Evolutionary conservation across 2,797 vertebrate species (phyloP).

Genomic region (Labroides dimidiatus): DNA sequence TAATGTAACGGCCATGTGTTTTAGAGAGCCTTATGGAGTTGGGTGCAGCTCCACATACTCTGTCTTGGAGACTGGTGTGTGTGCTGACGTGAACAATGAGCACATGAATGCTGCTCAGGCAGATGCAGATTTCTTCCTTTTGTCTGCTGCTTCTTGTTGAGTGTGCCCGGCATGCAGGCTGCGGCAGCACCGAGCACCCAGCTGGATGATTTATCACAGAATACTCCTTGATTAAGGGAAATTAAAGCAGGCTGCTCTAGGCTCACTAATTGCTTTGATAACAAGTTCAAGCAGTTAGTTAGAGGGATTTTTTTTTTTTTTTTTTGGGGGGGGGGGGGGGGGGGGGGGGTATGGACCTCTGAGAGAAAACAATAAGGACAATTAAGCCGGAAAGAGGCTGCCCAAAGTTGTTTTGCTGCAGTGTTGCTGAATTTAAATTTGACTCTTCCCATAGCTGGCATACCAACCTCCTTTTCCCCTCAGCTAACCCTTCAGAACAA

Average conservation of each 20-base stretch:
- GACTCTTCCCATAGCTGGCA: slow-evolving; percentile 8
- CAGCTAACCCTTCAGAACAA: slow-evolving; percentile 9
- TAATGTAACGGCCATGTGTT: slow-evolving; percentile 38
- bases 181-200: slow-evolving; percentile 67
- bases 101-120: slow-evolving; percentile 60
- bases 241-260: slow-evolving; percentile 81
- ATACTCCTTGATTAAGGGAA: slow-evolving; percentile 82
- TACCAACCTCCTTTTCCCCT: slow-evolving; percentile 3
- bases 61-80: slow-evolving; percentile 28
- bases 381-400: slow-evolving; percentile 54
- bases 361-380: slow-evolving; percentile 71
- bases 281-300: slow-evolving; percentile 82
- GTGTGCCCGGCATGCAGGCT: slow-evolving; percentile 63
- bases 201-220: slow-evolving; percentile 82
- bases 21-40: slow-evolving; percentile 50
- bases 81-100: slow-evolving; percentile 41
- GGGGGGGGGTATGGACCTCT: slow-evolving; percentile 59
- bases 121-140: slow-evolving; percentile 62
- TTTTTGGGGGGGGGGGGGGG: too few relatives aligned
- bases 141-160: slow-evolving; percentile 61
- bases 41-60: slow-evolving; percentile 52
- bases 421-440: slow-evolving; percentile 19
- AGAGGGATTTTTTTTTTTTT: slow-evolving; percentile 62
- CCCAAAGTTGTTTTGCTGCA: slow-evolving; percentile 44
- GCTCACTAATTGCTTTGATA: slow-evolving; percentile 83